Evolutionary conservation across 2,113 vertebrate species (phyloP).

Genomic region (Prinia subflava): DNA sequence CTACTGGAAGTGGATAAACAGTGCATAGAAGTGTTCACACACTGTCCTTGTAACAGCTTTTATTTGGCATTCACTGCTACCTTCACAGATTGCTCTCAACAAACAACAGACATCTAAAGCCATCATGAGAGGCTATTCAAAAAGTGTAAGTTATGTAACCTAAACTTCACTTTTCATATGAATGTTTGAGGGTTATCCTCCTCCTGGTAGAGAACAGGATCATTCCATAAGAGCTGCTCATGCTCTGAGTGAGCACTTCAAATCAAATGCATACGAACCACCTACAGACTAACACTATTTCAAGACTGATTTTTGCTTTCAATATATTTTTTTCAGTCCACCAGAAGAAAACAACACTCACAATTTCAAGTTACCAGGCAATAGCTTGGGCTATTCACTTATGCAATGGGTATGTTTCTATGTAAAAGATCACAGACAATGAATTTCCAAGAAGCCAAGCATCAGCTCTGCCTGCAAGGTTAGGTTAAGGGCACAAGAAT

Average conservation of each 20-base stretch:
- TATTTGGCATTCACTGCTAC: too few relatives aligned
- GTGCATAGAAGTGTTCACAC: rapidly evolving
- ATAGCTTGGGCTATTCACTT: neutral
- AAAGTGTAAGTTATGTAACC: neutral
- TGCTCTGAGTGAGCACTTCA: neutral
- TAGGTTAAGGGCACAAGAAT: neutral
- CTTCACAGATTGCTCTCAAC: neutral
- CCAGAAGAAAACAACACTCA: constrained; percentile 7
- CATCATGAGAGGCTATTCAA: neutral
- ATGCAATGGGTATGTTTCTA: neutral
- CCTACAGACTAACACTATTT: constrained; percentile 17
- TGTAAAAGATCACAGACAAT: neutral
- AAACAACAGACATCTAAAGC: neutral
- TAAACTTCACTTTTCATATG: neutral
- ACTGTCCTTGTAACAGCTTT: neutral
- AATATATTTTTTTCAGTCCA: neutral
- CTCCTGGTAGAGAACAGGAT: neutral
- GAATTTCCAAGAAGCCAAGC: neutral
- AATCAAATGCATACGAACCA: neutral
- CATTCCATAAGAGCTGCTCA: neutral
- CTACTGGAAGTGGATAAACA: neutral
- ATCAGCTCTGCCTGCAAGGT: neutral
- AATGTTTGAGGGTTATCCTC: neutral
- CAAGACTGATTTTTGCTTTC: neutral
- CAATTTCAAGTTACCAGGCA: neutral